Conservation (phyloP, 2,113 vertebrate species). For the Pygoscelis adeliae region DNA sequence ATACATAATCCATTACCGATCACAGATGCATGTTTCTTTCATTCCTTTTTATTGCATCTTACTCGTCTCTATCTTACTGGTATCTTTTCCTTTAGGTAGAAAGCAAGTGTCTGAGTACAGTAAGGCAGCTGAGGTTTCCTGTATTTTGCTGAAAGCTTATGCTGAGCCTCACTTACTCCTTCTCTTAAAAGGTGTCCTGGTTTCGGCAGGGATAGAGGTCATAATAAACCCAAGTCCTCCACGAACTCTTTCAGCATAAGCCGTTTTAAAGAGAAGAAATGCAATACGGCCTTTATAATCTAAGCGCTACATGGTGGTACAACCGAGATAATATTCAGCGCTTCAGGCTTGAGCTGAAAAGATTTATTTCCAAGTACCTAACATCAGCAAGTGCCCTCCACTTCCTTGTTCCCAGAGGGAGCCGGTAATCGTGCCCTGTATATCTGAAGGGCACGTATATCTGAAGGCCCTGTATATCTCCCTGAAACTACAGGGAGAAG, state of each 20-base stretch:
- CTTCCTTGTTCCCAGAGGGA: rapidly evolving
- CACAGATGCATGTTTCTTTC: background rate
- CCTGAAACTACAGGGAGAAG: too few species aligned
- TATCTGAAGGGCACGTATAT: too few species aligned
- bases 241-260: background rate
- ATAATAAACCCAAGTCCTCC: background rate
- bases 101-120: background rate
- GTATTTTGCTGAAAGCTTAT: background rate
- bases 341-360: background rate
- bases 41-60: background rate
- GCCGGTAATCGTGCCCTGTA: rapidly evolving
- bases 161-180: background rate
- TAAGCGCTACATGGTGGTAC: background rate
- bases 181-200: background rate
- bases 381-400: rapidly evolving
- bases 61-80: too few species aligned
- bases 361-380: background rate
- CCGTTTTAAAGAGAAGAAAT: background rate
- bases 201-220: too few species aligned
- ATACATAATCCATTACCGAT: background rate
- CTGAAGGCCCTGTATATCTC: too few species aligned
- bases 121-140: background rate
- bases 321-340: rapidly evolving
- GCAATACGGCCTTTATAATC: background rate
- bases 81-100: background rate